Conservation (phyloP, 2,888 invertebrate species). For the Trilocha varians region DNA sequence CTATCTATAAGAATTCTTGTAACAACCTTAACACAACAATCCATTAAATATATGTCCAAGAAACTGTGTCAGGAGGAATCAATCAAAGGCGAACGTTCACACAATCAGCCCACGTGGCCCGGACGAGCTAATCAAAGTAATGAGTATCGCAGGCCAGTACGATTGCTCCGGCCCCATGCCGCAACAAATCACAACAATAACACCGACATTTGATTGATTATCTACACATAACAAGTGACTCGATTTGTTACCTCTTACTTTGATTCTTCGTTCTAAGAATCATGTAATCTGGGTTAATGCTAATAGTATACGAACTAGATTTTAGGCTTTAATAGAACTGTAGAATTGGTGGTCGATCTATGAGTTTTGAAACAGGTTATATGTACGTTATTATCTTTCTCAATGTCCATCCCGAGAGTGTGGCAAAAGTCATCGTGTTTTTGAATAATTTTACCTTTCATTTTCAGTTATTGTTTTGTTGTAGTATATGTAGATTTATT, state of each 20-base stretch:
- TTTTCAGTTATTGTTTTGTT: too few relatives aligned
- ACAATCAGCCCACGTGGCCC: conserved; percentile 58
- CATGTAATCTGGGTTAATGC: too few relatives aligned
- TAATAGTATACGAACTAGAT: too few relatives aligned
- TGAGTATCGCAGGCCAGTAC: conserved; percentile 40
- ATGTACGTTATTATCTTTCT: too few relatives aligned
- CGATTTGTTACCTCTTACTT: conserved; percentile 46
- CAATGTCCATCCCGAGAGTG: too few relatives aligned
- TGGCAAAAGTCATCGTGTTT: too few relatives aligned
- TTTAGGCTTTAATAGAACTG: too few relatives aligned
- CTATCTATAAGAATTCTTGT: neutral
- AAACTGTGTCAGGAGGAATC: conserved; percentile 52
- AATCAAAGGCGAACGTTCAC: conserved; percentile 59
- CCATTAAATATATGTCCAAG: conserved; percentile 10
- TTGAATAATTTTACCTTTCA: too few relatives aligned
- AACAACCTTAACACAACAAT: neutral
- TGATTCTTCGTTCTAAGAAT: conserved; percentile 27
- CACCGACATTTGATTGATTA: conserved; percentile 58
- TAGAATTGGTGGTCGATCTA: too few relatives aligned
- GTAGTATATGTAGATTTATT: too few relatives aligned
- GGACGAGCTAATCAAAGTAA: conserved; percentile 68
- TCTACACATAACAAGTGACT: conserved; percentile 40
- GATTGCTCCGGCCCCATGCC: conserved; percentile 32
- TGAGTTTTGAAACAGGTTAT: too few relatives aligned
- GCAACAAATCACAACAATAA: conserved; percentile 67